Conservation (phyloP, 1,140 invertebrate species). For the Steinernema feltiae region DNA sequence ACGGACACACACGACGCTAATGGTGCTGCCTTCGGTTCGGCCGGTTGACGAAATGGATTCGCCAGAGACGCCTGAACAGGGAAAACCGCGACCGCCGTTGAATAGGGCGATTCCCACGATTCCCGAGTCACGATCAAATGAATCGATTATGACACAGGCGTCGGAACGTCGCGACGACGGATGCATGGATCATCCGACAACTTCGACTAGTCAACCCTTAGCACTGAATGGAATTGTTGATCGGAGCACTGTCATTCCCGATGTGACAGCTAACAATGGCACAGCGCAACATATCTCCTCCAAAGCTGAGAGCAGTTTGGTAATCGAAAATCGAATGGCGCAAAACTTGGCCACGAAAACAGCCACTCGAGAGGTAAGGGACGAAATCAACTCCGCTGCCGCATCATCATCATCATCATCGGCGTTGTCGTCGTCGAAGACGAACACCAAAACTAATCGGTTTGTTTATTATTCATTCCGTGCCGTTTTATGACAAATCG, state of each 20-base stretch:
- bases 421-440: neutral
- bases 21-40: constrained; percentile 32
- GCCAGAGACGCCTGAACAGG: constrained; percentile 3
- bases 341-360: neutral
- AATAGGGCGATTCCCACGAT: constrained; percentile 37
- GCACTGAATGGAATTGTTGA: neutral
- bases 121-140: constrained; percentile 32
- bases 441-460: neutral
- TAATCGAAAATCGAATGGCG: constrained; percentile 10
- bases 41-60: constrained; percentile 22
- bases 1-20: constrained; percentile 31
- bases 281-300: neutral
- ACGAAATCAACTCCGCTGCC: neutral
- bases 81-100: constrained; percentile 30
- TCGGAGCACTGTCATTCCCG: neutral
- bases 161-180: constrained; percentile 5
- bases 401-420: neutral
- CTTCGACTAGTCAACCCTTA: neutral
- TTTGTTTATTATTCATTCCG: neutral
- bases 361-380: neutral
- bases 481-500: constrained; percentile 14
- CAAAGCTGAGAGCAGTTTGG: neutral
- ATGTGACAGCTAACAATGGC: neutral
- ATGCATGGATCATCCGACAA: neutral
- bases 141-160: constrained; percentile 37